Evolutionary conservation across 2,113 vertebrate genomes (phyloP).

Genomic region (Platanista minor): DNA sequence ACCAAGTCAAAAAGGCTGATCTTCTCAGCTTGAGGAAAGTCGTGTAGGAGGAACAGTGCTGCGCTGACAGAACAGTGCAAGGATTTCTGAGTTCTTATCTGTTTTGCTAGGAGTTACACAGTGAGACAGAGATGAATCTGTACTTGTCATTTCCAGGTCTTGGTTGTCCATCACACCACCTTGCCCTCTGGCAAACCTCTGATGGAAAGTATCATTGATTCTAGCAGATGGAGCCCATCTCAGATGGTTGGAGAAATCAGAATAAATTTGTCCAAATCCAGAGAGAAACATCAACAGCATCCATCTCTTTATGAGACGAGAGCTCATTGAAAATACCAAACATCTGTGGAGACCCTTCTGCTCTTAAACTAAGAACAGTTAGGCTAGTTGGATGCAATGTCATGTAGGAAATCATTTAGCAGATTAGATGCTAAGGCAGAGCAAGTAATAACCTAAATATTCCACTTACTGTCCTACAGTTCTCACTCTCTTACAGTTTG

Average conservation of each 20-base stretch:
- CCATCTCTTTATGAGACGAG: neutral
- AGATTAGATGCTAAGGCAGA: neutral
- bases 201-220: neutral
- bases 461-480: neutral
- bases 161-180: neutral
- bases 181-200: neutral
- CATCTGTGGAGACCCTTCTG: neutral
- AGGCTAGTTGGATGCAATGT: neutral
- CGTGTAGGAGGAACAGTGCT: neutral
- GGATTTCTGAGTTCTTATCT: neutral
- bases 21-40: neutral
- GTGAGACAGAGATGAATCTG: neutral
- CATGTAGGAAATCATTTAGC: neutral
- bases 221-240: neutral
- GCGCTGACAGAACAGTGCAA: neutral
- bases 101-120: neutral
- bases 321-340: neutral
- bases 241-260: neutral
- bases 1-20: neutral
- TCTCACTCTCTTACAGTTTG: neutral
- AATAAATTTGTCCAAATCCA: neutral
- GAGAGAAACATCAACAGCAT: neutral
- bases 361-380: neutral
- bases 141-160: neutral
- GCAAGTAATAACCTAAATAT: neutral